Base-by-base conservation (phyloP, 2,888 invertebrate species). In the Ochropleura plecta region DNA sequence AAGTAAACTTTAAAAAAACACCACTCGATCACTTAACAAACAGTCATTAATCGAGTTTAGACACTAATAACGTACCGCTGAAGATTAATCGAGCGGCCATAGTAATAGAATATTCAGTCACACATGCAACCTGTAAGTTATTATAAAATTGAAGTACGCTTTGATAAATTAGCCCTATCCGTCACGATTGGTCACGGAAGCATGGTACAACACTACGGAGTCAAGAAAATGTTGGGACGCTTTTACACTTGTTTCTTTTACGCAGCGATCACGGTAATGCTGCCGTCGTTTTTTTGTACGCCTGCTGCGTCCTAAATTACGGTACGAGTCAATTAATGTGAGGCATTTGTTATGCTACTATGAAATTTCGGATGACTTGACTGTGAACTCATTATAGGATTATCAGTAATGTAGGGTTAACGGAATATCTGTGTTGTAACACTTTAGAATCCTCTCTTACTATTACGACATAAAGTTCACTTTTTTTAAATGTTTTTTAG, bases 101-200 rank as follows among this genome's bases (percentile, higher is more conserved):
- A 90, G 92, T 94, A 95, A 95, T 95, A 96, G 95, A 96, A 96
- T 95, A 95, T 94, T 94, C 94, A 94, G 95, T 95, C 94, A 94
- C 94, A 94, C 95, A 95, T 94, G 95, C 94, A 94, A 95, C 94
- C 93, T 93, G 92, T 92, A 89, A 91, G 93, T 93, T 94, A 93
- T 94, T 95, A 94, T 95, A 94, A 95, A 96, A 95, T 95, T 95
- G 95, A 95, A 94, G 93, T 93, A 91, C 87, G 89, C 88, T 93
- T 93, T 95, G 95, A 96, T 96, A 95, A 95, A 96, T 96, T 94
- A 94, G 93, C 90, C 92, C 93, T 95, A 96, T 96, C 93, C 94
- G 94, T 96, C 96, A 95, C 93, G 92, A 96, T 96, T 96, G 94
- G 96, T 95, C 95, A 95, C 95, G 96, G 96, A 95, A 95, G 90